Evolutionary conservation across 2,888 invertebrate genomes (phyloP).

Genomic region (Drosophila flavopinicola): DNA sequence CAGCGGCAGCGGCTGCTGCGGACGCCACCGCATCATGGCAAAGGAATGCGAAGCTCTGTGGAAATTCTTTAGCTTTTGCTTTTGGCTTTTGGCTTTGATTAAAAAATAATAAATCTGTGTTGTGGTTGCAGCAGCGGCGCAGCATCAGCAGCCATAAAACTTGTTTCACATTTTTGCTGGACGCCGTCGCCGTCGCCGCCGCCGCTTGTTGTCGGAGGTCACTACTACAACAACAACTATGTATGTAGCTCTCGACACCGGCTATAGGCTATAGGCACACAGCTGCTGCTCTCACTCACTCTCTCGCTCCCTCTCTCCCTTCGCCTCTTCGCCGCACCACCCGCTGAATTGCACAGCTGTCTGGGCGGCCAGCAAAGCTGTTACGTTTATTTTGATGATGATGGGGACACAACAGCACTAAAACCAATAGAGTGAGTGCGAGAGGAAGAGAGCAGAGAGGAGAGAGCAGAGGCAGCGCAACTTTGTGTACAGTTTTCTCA

Average conservation of each 20-base stretch:
- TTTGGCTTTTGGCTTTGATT: slow-evolving; percentile 59
- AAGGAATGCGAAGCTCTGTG: slow-evolving; percentile 63
- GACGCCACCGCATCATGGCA: slow-evolving; percentile 41
- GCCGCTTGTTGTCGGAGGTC: slow-evolving; percentile 73
- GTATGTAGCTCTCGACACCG: slow-evolving; percentile 34
- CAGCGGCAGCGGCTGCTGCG: slow-evolving; percentile 4
- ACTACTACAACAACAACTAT: slow-evolving; percentile 53
- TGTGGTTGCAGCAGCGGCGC: slow-evolving; percentile 35
- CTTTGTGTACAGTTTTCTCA: slow-evolving; percentile 72
- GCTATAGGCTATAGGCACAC: slow-evolving; percentile 41
- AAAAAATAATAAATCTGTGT: slow-evolving; percentile 73
- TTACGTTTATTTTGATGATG: slow-evolving; percentile 56
- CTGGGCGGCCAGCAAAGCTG: slow-evolving; percentile 45
- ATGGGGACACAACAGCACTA: slow-evolving; percentile 18
- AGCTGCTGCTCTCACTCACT: slow-evolving; percentile 41
- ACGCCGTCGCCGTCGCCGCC: slow-evolving; percentile 37
- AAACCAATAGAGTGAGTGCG: background rate
- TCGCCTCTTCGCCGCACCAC: slow-evolving; percentile 16
- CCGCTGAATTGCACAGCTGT: slow-evolving; percentile 59
- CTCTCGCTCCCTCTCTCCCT: slow-evolving; percentile 10
- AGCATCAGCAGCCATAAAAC: slow-evolving; percentile 51
- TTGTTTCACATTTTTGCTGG: slow-evolving; percentile 64
- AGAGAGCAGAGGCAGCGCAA: slow-evolving; percentile 5
- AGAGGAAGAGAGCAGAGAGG: slow-evolving; percentile 7
- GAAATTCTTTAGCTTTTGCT: slow-evolving; percentile 45